A percentile compares a stretch with the other conserved stretches of the same genome.
Conservation (phyloP, 2,888 invertebrate genomes). For the Aleiodes alternator region DNA sequence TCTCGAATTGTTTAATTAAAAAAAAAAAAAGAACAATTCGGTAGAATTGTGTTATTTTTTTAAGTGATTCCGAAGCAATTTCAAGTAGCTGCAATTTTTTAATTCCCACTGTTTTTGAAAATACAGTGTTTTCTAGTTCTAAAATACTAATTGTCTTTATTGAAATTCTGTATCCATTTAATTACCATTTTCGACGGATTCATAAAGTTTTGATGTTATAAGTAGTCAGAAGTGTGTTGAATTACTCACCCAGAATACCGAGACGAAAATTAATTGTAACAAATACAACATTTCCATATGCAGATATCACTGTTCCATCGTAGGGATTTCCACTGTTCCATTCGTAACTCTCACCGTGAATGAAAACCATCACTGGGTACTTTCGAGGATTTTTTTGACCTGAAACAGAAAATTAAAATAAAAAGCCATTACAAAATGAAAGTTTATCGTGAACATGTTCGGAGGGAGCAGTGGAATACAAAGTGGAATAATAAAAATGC, state of each 20-base stretch:
- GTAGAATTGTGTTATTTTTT: too few species aligned
- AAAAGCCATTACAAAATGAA: neutral
- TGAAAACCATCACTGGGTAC: slow-evolving; percentile 92
- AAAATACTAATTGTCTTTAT: too few species aligned
- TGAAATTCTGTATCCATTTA: too few species aligned
- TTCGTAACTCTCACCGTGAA: slow-evolving; percentile 97
- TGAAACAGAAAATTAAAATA: slow-evolving; percentile 53
- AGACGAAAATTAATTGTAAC: slow-evolving; percentile 90
- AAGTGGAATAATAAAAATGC: slow-evolving; percentile 1
- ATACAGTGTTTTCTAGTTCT: too few species aligned
- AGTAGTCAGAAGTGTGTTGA: neutral
- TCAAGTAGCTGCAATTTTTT: too few species aligned
- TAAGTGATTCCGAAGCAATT: too few species aligned
- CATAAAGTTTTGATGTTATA: neutral
- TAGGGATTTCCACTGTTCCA: slow-evolving; percentile 99
- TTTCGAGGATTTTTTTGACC: slow-evolving; percentile 74
- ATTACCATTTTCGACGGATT: too few species aligned
- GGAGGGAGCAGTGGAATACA: neutral
- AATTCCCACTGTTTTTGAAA: too few species aligned
- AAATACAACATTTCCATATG: slow-evolving; percentile 92
- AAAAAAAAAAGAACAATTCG: too few species aligned
- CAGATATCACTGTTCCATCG: slow-evolving; percentile 94
- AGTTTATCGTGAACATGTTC: slow-evolving; percentile 15
- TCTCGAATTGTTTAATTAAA: too few species aligned
- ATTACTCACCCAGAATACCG: slow-evolving; percentile 86